Conservation (phyloP, 2,797 vertebrate genomes). For the Enteromius argenteus region DNA sequence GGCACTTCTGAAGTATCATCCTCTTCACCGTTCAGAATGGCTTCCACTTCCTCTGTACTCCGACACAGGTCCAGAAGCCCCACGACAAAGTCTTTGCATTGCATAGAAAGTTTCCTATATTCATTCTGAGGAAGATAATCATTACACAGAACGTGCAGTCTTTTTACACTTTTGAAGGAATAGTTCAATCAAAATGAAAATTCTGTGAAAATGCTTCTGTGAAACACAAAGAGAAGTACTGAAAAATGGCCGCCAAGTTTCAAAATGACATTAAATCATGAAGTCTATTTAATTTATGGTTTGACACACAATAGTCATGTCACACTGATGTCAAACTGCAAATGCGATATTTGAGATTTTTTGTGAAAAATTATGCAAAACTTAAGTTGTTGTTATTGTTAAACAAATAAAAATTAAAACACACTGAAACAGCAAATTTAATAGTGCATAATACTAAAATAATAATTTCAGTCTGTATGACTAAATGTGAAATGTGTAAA, state of each 20-base stretch:
- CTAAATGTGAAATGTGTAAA: neutral
- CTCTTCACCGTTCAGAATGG: constrained; percentile 93
- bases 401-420: no score
- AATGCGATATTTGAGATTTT: no score
- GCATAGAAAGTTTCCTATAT: constrained; percentile 94
- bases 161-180: neutral
- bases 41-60: constrained; percentile 97
- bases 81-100: constrained; percentile 98
- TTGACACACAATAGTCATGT: neutral
- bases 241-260: neutral
- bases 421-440: neutral
- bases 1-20: constrained; percentile 76
- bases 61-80: constrained; percentile 96
- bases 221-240: neutral
- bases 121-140: constrained; percentile 84
- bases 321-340: neutral
- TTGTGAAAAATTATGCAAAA: no score
- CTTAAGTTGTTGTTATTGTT: no score
- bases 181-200: constrained; percentile 2
- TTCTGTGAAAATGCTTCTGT: neutral
- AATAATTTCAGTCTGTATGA: neutral
- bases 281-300: neutral
- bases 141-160: neutral
- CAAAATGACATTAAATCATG: neutral
- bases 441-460: neutral